phyloP scores from a whole-genome alignment of 2,797 vertebrate species.

The Phylloscopus collybita region DNA sequence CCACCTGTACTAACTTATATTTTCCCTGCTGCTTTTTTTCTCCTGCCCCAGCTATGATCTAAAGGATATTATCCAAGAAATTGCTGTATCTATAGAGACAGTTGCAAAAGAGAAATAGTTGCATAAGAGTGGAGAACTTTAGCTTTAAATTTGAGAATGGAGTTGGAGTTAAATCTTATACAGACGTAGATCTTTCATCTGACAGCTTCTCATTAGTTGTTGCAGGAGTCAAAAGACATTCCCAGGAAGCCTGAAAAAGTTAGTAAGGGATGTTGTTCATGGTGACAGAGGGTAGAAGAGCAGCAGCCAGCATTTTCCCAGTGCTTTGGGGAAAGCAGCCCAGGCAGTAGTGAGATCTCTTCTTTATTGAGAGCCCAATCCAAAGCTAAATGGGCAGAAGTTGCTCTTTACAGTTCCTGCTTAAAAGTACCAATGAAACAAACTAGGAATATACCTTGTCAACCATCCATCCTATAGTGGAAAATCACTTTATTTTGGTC shows the following conservation, averaged over 20 bases:
- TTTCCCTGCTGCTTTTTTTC: background rate
- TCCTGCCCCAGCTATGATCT: background rate
- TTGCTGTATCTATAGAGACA: background rate
- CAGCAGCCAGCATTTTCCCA: background rate
- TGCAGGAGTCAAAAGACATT: background rate
- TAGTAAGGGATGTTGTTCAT: background rate
- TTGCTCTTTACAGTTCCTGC: background rate
- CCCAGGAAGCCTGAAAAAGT: background rate
- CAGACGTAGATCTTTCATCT: background rate
- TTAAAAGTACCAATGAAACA: background rate
- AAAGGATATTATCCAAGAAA: background rate
- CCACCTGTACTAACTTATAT: background rate
- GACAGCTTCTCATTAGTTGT: background rate
- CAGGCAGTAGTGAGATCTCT: background rate
- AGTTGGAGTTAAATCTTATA: background rate
- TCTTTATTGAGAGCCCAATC: background rate
- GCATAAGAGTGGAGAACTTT: background rate
- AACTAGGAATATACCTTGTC: background rate
- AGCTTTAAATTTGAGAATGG: background rate
- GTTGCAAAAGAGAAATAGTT: background rate
- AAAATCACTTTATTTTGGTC: background rate
- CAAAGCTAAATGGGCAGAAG: background rate
- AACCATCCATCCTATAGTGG: background rate
- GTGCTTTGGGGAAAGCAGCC: background rate
- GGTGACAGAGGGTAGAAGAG: background rate